phyloP scores from a whole-genome alignment of 1,140 invertebrate species.

The Atta texana region DNA sequence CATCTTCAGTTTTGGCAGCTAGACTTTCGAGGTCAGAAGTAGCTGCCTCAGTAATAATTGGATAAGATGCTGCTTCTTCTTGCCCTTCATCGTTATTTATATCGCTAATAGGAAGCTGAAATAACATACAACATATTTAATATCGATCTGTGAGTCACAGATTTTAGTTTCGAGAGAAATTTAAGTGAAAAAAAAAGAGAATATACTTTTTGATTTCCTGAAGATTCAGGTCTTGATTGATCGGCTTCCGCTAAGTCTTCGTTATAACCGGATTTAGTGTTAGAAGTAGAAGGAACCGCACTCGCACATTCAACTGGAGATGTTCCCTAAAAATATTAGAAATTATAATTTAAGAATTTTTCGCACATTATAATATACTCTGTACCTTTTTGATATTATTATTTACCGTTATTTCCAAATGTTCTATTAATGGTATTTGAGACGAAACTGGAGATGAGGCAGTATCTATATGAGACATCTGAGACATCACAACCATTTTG shows the following conservation, averaged over 20 bases:
- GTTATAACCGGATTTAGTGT: slow-evolving; percentile 78
- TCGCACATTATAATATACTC: neutral
- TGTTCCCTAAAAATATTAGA: slow-evolving; percentile 52
- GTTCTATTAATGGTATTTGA: slow-evolving; percentile 71
- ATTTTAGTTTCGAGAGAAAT: neutral
- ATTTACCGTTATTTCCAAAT: slow-evolving; percentile 76
- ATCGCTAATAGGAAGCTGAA: slow-evolving; percentile 54
- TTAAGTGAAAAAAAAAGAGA: neutral
- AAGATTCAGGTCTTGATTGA: slow-evolving; percentile 82
- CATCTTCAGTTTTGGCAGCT: slow-evolving; percentile 70
- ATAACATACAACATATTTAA: slow-evolving; percentile 12
- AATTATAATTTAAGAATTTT: neutral
- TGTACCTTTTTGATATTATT: slow-evolving; percentile 4
- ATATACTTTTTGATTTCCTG: slow-evolving; percentile 77
- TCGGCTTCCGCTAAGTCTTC: slow-evolving; percentile 87
- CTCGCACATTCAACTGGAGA: slow-evolving; percentile 61
- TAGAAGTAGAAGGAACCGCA: slow-evolving; percentile 54
- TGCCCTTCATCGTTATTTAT: slow-evolving; percentile 67
- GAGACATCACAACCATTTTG: no score
- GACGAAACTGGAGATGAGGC: slow-evolving; percentile 68
- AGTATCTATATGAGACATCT: slow-evolving; percentile 67
- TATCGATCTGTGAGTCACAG: neutral
- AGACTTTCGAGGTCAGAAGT: slow-evolving; percentile 59
- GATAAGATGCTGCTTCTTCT: slow-evolving; percentile 61
- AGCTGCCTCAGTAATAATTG: slow-evolving; percentile 56